phyloP scores from a whole-genome alignment of 37 sponge, comb jelly and placozoan species.

The Halichondria panicea region DNA sequence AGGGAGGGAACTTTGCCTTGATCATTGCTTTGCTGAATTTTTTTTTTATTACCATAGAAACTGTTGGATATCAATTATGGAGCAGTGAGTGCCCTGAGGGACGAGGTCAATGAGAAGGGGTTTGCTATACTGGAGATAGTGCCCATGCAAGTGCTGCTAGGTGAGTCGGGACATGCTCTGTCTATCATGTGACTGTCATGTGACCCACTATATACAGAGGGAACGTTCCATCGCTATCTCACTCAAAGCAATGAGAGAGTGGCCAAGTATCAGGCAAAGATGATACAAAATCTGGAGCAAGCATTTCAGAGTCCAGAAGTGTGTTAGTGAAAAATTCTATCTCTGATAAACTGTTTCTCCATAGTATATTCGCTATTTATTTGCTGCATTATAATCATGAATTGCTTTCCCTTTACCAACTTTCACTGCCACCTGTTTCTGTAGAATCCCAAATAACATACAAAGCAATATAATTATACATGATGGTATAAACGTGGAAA shows the following conservation, averaged over 20 bases:
- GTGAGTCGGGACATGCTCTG: constrained; percentile 3
- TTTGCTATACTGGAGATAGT: constrained; percentile 65
- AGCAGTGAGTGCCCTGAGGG: constrained; percentile 46
- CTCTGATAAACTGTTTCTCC: no score
- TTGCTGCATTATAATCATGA: no score
- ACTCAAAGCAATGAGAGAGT: constrained; percentile 59
- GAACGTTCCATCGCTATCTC: constrained; percentile 61
- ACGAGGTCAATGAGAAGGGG: neutral
- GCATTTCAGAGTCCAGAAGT: constrained; percentile 43
- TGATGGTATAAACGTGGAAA: no score
- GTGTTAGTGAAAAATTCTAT: neutral
- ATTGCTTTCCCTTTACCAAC: no score
- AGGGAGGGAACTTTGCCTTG: neutral
- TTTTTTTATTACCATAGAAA: constrained; percentile 12
- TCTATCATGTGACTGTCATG: neutral
- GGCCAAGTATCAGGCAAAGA: constrained; percentile 15
- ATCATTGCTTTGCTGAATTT: neutral
- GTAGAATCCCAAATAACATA: no score
- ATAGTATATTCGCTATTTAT: no score
- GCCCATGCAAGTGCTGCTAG: constrained; percentile 61
- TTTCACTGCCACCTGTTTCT: no score
- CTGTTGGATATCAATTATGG: constrained; percentile 40
- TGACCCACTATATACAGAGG: constrained; percentile 31
- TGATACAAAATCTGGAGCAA: constrained; percentile 40
- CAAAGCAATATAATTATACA: neutral